Conservation (phyloP, 2,888 invertebrate genomes). For the Harpalus rufipes region DNA sequence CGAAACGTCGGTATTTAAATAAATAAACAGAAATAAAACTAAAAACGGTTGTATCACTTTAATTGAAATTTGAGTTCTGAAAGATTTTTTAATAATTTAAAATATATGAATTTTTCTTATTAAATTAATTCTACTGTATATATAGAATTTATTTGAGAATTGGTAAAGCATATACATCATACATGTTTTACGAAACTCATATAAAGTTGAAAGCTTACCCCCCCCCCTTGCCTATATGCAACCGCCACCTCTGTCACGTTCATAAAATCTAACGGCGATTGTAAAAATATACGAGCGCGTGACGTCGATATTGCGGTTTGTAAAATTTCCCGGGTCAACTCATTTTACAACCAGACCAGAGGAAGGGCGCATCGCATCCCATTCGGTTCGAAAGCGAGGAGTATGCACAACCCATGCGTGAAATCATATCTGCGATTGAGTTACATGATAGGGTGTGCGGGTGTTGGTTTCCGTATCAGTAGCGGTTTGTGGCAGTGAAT, state of each 20-base stretch:
- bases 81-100: no score
- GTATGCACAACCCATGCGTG: constrained; percentile 44
- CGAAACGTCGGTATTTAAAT: no score
- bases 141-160: constrained; percentile 11
- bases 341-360: constrained; percentile 40
- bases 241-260: constrained; percentile 55
- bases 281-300: constrained; percentile 66
- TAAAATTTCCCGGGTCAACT: constrained; percentile 64
- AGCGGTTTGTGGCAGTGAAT: not conserved
- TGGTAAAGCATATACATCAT: constrained; percentile 25
- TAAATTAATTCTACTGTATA: no score
- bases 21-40: no score
- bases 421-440: constrained; percentile 61
- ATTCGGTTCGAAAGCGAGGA: not conserved
- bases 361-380: not conserved
- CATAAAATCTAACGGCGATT: constrained; percentile 65
- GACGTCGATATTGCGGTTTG: constrained; percentile 64
- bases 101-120: no score
- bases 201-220: constrained; percentile 15
- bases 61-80: no score
- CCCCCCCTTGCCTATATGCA: constrained; percentile 35
- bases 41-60: no score
- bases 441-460: constrained; percentile 16
- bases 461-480: not conserved
- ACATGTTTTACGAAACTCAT: constrained; percentile 52